Base-by-base conservation (phyloP, 2,888 invertebrate genomes). In the Linhomoeus sp. region DNA sequence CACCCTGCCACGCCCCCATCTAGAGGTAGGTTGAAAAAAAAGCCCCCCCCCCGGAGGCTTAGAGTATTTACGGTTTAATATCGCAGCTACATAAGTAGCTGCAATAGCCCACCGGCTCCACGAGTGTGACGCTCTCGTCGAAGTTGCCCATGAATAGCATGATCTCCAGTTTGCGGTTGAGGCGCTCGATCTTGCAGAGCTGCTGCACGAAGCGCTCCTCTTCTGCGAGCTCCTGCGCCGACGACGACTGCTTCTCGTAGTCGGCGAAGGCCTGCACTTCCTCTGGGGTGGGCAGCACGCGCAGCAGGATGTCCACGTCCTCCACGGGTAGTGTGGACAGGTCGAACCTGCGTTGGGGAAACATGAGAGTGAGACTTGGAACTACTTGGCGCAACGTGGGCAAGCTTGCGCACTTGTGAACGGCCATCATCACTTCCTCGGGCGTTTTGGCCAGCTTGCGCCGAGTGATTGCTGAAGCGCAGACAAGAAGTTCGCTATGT, bases 71-170 rank as follows among this genome's bases (percentile, higher is more conserved):
- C n/a, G n/a, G n/a, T n/a, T n/a, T n/a, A n/a, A n/a, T n/a, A n/a
- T n/a, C n/a, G n/a, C n/a, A n/a, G n/a, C n/a, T n/a, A n/a, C n/a
- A n/a, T n/a, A n/a, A n/a, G n/a, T n/a, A n/a, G n/a, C n/a, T n/a
- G n/a, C n/a, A n/a, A n/a, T n/a, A n/a, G 70, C 75, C 73, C 69
- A 81, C 80, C 54, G 92, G 92, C 53, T 84, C 81, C 52, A 94
- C 80, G 1, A 87, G 72, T 64, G 86, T 85, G 29, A 87, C 73
- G 63, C 81, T 86, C 64, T 97, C 94, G 63, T 81, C 81, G 73
- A 90, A 97, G 67, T 88, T 92, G 43, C 88, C 88, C 75, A 97
- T 88, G 66, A 92, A 94, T 62, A 80, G 66, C 88, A 97, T 94
- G 50, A 97, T 87, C 35, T 82, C 77, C 41, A 97, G 69, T 64